A percentile compares a stretch with the other conserved stretches of the same genome.
These are phyloP conservation scores for Eupithecia insigniata DNA, from an alignment of 2,888 invertebrate species.

Conservation along the genomic window DNA sequence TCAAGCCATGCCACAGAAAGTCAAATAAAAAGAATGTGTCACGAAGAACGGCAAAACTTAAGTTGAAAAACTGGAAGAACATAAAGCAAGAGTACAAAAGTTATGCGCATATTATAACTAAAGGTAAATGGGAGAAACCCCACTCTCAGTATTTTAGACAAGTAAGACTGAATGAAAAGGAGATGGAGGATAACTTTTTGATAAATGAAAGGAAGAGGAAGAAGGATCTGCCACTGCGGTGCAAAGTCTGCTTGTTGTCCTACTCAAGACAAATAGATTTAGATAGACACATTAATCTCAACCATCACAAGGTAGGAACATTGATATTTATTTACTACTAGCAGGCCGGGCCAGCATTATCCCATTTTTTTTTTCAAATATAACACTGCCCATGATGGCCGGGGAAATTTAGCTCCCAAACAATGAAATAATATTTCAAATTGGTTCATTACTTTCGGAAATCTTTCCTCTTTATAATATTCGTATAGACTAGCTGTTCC, in stretches of 20 bases:
- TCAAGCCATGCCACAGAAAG: background rate
- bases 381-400: too few relatives aligned
- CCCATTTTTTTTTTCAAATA: too few relatives aligned
- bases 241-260: constrained; percentile 29
- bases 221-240: constrained; percentile 25
- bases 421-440: too few relatives aligned
- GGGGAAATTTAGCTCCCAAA: too few relatives aligned
- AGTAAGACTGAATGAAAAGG: constrained; percentile 32
- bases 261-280: constrained; percentile 40
- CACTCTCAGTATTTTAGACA: constrained; percentile 26
- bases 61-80: constrained; percentile 17
- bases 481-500: too few relatives aligned
- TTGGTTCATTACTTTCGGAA: too few relatives aligned
- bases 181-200: constrained; percentile 40
- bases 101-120: constrained; percentile 18
- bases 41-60: constrained; percentile 6
- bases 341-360: too few relatives aligned
- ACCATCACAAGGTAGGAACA: constrained; percentile 43
- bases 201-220: constrained; percentile 41
- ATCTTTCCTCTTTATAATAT: too few relatives aligned
- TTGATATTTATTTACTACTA: background rate
- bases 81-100: constrained; percentile 30
- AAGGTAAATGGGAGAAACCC: constrained; percentile 24
- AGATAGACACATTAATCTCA: constrained; percentile 42
- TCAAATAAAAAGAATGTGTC: background rate